A percentile compares a stretch with the other conserved stretches of the same genome.
Evolutionary conservation across 2,113 vertebrate genomes (phyloP).

Genomic region (Capreolus pygargus): DNA sequence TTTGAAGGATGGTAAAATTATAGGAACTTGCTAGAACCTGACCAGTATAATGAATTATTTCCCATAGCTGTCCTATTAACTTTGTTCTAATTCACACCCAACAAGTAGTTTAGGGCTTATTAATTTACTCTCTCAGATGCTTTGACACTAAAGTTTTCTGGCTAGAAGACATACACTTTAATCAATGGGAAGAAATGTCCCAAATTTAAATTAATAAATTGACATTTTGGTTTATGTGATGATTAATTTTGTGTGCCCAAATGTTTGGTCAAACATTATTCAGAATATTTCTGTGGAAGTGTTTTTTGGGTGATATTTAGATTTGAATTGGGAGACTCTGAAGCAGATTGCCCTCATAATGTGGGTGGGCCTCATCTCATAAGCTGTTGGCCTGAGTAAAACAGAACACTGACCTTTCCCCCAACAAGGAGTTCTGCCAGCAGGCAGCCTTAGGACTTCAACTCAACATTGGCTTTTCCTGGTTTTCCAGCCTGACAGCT

Average conservation of each 20-base stretch:
- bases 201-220: constrained; percentile 35
- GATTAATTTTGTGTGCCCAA: background rate
- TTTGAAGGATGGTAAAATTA: background rate
- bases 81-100: constrained; percentile 16
- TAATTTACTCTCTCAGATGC: constrained; percentile 26
- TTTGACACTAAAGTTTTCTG: constrained; percentile 9
- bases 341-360: background rate
- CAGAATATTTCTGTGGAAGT: background rate
- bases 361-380: background rate
- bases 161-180: constrained; percentile 8
- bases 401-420: background rate
- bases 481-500: background rate
- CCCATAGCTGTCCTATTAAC: background rate
- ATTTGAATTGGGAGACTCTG: background rate
- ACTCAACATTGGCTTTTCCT: background rate
- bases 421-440: background rate
- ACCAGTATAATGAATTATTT: background rate
- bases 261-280: background rate
- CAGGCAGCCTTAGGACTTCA: background rate
- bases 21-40: background rate
- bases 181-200: constrained; percentile 11
- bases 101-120: constrained; percentile 11
- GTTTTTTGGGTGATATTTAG: background rate
- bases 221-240: constrained; percentile 15
- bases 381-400: background rate